A percentile compares a stretch with the other conserved stretches of the same genome.
phyloP scores from a whole-genome alignment of 1,140 invertebrate genomes.

The Meloidogyne hapla region DNA sequence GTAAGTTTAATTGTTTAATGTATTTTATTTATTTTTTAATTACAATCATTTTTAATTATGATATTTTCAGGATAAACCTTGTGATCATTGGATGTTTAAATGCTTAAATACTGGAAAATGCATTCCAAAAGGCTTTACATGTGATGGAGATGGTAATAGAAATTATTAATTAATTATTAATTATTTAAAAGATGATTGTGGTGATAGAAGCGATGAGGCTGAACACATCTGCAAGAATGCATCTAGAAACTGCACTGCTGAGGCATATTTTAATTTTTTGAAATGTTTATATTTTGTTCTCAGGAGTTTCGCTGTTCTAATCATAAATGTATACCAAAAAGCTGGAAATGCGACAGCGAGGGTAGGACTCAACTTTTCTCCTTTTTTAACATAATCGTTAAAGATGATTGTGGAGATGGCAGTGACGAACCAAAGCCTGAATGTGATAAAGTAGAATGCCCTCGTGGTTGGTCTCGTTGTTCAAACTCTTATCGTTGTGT shows the following conservation, averaged over 20 bases:
- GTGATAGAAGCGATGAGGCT: constrained; percentile 58
- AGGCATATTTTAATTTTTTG: constrained; percentile 13
- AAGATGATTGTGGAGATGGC: constrained; percentile 76
- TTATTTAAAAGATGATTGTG: constrained; percentile 58
- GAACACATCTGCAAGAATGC: constrained; percentile 58
- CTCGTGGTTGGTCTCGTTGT: constrained; percentile 57
- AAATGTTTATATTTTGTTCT: too few relatives aligned
- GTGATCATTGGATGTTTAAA: constrained; percentile 73
- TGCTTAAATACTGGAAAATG: constrained; percentile 85
- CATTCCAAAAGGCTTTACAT: constrained; percentile 89
- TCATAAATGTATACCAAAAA: constrained; percentile 75
- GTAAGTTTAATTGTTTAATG: not conserved
- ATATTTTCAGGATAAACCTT: constrained; percentile 48
- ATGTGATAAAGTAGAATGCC: constrained; percentile 29
- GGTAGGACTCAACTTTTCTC: not conserved
- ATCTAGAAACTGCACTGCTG: constrained; percentile 59
- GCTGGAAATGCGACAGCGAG: constrained; percentile 79
- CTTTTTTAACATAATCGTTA: too few relatives aligned
- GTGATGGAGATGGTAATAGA: constrained; percentile 70
- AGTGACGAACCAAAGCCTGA: constrained; percentile 71
- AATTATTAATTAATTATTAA: not conserved
- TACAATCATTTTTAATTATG: not conserved
- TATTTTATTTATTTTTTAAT: too few relatives aligned
- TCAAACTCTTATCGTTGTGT: constrained; percentile 58
- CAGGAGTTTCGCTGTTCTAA: constrained; percentile 78